Evolutionary conservation across 2,797 vertebrate species (phyloP).

Genomic region (Melopsittacus undulatus): DNA sequence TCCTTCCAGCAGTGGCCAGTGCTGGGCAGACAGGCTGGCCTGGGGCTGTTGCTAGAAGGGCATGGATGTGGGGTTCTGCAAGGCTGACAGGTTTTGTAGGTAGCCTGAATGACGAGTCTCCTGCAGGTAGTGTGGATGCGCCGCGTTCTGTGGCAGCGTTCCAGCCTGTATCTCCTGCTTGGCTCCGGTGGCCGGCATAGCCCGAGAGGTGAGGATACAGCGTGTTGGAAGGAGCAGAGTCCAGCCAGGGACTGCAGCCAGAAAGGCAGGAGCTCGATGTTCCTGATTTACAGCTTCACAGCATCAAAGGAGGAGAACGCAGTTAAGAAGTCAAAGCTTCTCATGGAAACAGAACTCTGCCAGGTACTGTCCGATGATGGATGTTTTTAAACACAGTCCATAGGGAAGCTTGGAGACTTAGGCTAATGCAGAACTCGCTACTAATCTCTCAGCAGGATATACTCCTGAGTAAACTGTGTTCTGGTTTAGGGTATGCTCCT

Average conservation of each 20-base stretch:
- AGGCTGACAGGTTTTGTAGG: slow-evolving; percentile 57
- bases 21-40: slow-evolving; percentile 48
- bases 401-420: not conserved
- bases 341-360: not conserved
- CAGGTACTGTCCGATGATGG: slow-evolving; percentile 22
- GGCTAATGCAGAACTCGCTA: not conserved
- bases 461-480: slow-evolving; percentile 1
- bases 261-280: not conserved
- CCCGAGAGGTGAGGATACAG: not conserved
- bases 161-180: not conserved
- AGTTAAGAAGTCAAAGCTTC: slow-evolving; percentile 16
- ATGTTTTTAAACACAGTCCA: slow-evolving; percentile 2
- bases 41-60: slow-evolving; percentile 50
- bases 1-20: not conserved
- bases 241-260: slow-evolving; percentile 10
- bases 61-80: slow-evolving; percentile 1
- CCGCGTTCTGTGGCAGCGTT: accelerated
- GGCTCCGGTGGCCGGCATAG: accelerated
- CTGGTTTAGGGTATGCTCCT: slow-evolving; percentile 2
- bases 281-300: slow-evolving; percentile 20
- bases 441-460: slow-evolving; percentile 45
- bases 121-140: not conserved
- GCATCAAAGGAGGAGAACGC: slow-evolving; percentile 8
- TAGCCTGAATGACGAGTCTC: not conserved
- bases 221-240: not conserved